phyloP scores from a whole-genome alignment of 2,113 vertebrate genomes.

The Cepphus grylle region DNA sequence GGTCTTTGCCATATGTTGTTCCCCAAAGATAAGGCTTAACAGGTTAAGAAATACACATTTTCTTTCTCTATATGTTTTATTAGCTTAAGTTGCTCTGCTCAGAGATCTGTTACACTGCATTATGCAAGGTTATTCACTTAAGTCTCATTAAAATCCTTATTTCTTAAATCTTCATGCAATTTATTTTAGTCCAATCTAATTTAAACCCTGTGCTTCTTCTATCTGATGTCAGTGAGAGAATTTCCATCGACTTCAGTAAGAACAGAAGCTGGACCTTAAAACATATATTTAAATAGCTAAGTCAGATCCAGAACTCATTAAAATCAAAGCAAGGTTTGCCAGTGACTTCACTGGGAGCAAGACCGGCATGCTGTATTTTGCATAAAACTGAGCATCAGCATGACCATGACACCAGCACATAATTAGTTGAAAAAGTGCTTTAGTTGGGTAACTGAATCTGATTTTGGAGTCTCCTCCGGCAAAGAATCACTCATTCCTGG shows the following conservation, averaged over 20 bases:
- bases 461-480: background rate
- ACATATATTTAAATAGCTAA: background rate
- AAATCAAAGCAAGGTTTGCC: background rate
- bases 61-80: background rate
- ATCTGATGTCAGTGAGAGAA: background rate
- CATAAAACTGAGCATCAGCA: background rate
- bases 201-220: background rate
- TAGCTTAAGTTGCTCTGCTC: background rate
- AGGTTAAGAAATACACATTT: background rate
- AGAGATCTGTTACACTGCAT: background rate
- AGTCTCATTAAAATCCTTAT: background rate
- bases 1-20: background rate
- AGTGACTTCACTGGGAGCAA: background rate
- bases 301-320: background rate
- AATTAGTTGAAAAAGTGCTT: conserved; percentile 28
- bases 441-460: background rate
- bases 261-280: background rate
- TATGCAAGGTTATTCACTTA: background rate
- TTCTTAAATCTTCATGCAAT: background rate
- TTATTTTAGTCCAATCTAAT: background rate
- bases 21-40: background rate
- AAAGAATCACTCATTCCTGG: conserved; percentile 26
- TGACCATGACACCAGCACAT: background rate
- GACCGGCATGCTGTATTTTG: background rate
- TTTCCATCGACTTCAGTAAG: background rate